Evolutionary conservation across 2,888 invertebrate genomes (phyloP).

Genomic region (Anaspis maculata): DNA sequence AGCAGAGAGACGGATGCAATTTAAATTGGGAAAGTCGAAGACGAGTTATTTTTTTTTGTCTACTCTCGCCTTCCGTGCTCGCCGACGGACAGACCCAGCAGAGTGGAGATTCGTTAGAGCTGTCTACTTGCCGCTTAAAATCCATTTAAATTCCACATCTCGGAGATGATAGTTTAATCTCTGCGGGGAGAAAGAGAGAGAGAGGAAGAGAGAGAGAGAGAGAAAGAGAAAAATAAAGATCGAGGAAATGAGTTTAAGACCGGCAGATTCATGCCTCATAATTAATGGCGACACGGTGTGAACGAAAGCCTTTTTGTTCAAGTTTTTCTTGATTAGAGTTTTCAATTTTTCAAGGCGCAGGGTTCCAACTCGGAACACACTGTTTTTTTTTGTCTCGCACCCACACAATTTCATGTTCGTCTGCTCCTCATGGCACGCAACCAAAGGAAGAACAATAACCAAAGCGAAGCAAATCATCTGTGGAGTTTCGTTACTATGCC

Average conservation of each 20-base stretch:
- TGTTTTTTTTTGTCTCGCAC: too few relatives aligned
- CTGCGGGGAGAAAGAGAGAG: slow-evolving; percentile 8
- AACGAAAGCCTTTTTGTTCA: slow-evolving; percentile 6
- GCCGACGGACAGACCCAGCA: background rate
- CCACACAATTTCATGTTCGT: too few relatives aligned
- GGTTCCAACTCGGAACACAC: too few relatives aligned
- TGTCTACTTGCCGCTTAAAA: slow-evolving; percentile 4
- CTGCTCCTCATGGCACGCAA: too few relatives aligned
- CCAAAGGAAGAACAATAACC: too few relatives aligned
- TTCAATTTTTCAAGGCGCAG: too few relatives aligned
- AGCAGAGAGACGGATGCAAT: slow-evolving; percentile 11
- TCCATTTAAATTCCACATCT: slow-evolving; percentile 13
- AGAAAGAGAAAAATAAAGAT: slow-evolving; percentile 10
- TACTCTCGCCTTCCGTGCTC: too few relatives aligned
- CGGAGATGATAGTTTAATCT: slow-evolving; percentile 13
- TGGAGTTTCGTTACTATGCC: too few relatives aligned
- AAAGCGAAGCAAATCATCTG: too few relatives aligned
- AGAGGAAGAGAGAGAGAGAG: slow-evolving; percentile 11
- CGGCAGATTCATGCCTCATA: slow-evolving; percentile 7
- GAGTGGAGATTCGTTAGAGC: slow-evolving; percentile 9
- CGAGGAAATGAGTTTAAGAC: slow-evolving; percentile 10
- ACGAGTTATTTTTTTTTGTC: slow-evolving; percentile 7
- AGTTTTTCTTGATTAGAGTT: slow-evolving; percentile 1
- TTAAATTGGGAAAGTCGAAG: slow-evolving; percentile 13
- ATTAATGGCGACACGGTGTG: slow-evolving; percentile 8